Base-by-base conservation (phyloP, 1,140 invertebrate species). In the Calosoma granatense region DNA sequence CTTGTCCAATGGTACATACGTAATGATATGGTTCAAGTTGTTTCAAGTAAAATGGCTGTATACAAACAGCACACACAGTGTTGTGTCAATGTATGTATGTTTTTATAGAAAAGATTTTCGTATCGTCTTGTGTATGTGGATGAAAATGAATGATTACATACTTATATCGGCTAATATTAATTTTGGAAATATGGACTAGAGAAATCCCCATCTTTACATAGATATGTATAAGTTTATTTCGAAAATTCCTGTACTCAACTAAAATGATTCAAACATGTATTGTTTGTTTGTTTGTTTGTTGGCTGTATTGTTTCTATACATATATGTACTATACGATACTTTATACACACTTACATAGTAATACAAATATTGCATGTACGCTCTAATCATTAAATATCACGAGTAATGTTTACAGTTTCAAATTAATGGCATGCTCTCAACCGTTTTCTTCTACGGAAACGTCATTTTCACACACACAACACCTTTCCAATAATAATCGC, bases 301-400 rank as follows among this genome's bases (percentile, higher is more conserved):
- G n/a, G 26, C 6, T 36, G 26, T 36, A 36, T 36, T 36, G n/a
- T 11, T 47, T 17, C 17, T 47, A 12, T 47, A 4, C 17, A 47
- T 47, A 47, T 17, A 47, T 47, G 17, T 47, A 47, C 41, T 47
- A 47, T 12, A 47, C 9, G 26, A 11, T 47, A 47, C 6, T 47
- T 47, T 47, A 11, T 47, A 47, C 41, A n/a, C n/a, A 47, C 41
- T 47, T 47, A 47, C 41, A 47, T n/a, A n/a, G 4, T 47, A 11
- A 47, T 47, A 47, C 15, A 47, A 17, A 47, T 47, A 47, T 47
- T 47, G 41, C 41, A 47, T 47, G 9, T 47, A 47, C 17, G 3
- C 41, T 47, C 9, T 47, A 11, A 47, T 47, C 17, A 47, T 47
- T 47, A 47, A 47, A 47, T 47, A 47, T 47, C 41, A 47, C 41